Evolutionary conservation across 1,140 invertebrate species (phyloP).

Genomic region (Stegodyphus dumicola): DNA sequence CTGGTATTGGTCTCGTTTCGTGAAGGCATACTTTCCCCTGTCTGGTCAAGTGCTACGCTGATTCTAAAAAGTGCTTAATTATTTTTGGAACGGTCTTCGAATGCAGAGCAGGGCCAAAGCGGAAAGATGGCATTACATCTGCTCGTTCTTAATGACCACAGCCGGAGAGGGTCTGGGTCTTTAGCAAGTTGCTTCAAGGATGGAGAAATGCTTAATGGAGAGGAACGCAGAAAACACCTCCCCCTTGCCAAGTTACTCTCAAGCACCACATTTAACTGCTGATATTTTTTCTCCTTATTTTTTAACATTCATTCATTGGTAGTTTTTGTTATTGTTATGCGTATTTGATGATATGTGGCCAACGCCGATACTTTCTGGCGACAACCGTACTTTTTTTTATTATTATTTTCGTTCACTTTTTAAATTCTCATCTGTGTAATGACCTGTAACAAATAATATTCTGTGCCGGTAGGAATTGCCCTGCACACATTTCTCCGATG

Average conservation of each 20-base stretch:
- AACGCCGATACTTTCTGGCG: constrained; percentile 1
- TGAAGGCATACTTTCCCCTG: too few relatives aligned
- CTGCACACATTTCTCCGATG: constrained; percentile 29
- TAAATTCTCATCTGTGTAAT: constrained; percentile 40
- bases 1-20: too few relatives aligned
- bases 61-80: too few relatives aligned
- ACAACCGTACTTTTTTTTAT: not conserved
- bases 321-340: constrained; percentile 31
- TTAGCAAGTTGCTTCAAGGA: constrained; percentile 53
- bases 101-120: too few relatives aligned
- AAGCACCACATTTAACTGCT: constrained; percentile 14
- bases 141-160: not conserved
- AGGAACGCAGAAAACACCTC: constrained; percentile 33
- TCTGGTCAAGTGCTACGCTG: too few relatives aligned
- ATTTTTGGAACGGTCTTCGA: too few relatives aligned
- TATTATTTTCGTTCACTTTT: constrained; percentile 23
- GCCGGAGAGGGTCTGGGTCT: constrained; percentile 7
- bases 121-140: too few relatives aligned
- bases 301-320: not conserved
- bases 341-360: constrained; percentile 54
- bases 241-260: constrained; percentile 5
- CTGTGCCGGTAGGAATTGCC: constrained; percentile 5
- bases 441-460: constrained; percentile 57
- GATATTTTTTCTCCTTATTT: constrained; percentile 6
- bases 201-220: constrained; percentile 51